Evolutionary conservation across 2,888 invertebrate species (phyloP).

Genomic region (Nymphalis c-album): DNA sequence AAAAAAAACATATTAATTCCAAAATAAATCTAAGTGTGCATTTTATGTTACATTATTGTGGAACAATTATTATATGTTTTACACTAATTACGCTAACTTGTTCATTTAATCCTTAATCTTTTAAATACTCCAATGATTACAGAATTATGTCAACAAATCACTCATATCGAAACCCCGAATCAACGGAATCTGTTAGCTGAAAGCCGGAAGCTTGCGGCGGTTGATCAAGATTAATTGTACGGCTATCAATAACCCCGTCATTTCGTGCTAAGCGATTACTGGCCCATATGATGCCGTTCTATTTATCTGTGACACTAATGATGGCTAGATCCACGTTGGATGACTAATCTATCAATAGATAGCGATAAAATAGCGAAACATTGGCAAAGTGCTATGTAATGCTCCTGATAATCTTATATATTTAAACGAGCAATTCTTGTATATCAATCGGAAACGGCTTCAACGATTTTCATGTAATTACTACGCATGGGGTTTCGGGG

Average conservation of each 20-base stretch:
- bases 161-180: conserved; percentile 6
- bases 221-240: conserved; percentile 51
- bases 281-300: conserved; percentile 26
- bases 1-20: too few species aligned
- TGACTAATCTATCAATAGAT: background rate
- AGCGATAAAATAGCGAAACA: background rate
- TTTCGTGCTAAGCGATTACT: conserved; percentile 30
- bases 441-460: too few species aligned
- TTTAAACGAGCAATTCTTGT: too few species aligned
- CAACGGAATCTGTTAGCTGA: conserved; percentile 16
- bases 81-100: too few species aligned
- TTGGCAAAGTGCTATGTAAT: too few species aligned
- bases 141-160: conserved; percentile 4
- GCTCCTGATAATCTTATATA: too few species aligned
- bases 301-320: conserved; percentile 29
- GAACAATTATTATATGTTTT: too few species aligned
- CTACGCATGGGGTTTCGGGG: too few species aligned
- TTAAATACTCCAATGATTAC: background rate
- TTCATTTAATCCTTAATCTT: too few species aligned
- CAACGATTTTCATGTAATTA: too few species aligned
- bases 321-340: conserved; percentile 10
- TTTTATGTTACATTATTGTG: too few species aligned
- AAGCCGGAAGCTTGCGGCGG: conserved; percentile 28
- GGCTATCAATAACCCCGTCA: conserved; percentile 50
- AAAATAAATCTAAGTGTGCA: too few species aligned